These are phyloP conservation scores for Selenia dentaria DNA, from an alignment of 2,888 invertebrate genomes.

Conservation along the genomic window DNA sequence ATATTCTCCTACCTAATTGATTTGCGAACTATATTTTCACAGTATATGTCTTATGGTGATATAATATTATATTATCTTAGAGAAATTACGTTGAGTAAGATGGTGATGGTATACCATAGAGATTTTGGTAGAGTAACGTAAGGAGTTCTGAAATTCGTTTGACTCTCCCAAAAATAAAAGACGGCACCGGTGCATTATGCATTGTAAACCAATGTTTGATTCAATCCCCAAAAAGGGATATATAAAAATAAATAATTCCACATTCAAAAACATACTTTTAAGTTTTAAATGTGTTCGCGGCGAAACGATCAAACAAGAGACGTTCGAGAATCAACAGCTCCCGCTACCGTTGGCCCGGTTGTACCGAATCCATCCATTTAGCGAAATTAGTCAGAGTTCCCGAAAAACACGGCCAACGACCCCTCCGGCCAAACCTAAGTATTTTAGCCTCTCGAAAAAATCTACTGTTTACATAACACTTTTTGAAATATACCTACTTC, in stretches of 20 bases:
- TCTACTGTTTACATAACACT: constrained; percentile 80
- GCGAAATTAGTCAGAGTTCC: constrained; percentile 81
- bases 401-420: constrained; percentile 78
- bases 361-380: constrained; percentile 65
- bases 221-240: constrained; percentile 13
- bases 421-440: constrained; percentile 76
- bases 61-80: too few species aligned
- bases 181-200: neutral
- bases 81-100: too few species aligned
- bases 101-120: too few species aligned
- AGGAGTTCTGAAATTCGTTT: neutral
- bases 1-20: too few species aligned
- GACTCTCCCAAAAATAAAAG: neutral
- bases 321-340: constrained; percentile 52
- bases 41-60: too few species aligned
- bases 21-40: too few species aligned
- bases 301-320: constrained; percentile 38
- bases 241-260: constrained; percentile 21
- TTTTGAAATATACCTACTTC: constrained; percentile 72
- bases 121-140: neutral
- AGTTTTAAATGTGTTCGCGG: constrained; percentile 47
- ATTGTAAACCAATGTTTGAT: constrained; percentile 2
- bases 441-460: constrained; percentile 71
- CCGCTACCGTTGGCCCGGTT: constrained; percentile 46
- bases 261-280: constrained; percentile 19